Evolutionary conservation across 2,113 vertebrate species (phyloP).

Genomic region (Thomomys bottae): DNA sequence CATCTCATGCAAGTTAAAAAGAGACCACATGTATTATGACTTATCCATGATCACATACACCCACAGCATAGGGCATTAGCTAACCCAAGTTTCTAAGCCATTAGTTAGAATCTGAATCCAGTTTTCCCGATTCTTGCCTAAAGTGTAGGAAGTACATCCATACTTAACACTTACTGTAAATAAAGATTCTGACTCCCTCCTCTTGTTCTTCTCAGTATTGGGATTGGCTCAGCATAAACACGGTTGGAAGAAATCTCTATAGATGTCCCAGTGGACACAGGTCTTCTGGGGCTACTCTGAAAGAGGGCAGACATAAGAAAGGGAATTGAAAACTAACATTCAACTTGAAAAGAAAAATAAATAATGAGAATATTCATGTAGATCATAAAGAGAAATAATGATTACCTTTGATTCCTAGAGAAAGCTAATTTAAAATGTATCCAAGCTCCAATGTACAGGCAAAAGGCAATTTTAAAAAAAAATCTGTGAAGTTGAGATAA

Average conservation of each 20-base stretch:
- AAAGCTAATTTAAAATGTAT: constrained; percentile 72
- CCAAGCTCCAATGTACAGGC: constrained; percentile 40
- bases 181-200: accelerated
- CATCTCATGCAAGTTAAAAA: background rate
- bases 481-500: constrained; percentile 50
- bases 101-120: background rate
- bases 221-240: background rate
- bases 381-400: constrained; percentile 59
- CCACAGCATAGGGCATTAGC: background rate
- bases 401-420: constrained; percentile 72
- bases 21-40: background rate
- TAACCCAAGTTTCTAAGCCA: background rate
- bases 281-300: background rate
- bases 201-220: background rate
- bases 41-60: background rate
- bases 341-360: constrained; percentile 50
- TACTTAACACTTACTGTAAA: constrained; percentile 55
- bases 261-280: background rate
- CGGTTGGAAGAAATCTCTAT: background rate
- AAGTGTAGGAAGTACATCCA: background rate
- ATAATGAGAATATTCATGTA: constrained; percentile 49
- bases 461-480: background rate
- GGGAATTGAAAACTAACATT: constrained; percentile 56
- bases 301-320: constrained; percentile 22
- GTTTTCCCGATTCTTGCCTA: background rate